A percentile compares a stretch with the other conserved stretches of the same genome.
These are phyloP conservation scores for Forbesichthys papilliferus DNA, from an alignment of 2,113 vertebrate species.

Conservation along the genomic window DNA sequence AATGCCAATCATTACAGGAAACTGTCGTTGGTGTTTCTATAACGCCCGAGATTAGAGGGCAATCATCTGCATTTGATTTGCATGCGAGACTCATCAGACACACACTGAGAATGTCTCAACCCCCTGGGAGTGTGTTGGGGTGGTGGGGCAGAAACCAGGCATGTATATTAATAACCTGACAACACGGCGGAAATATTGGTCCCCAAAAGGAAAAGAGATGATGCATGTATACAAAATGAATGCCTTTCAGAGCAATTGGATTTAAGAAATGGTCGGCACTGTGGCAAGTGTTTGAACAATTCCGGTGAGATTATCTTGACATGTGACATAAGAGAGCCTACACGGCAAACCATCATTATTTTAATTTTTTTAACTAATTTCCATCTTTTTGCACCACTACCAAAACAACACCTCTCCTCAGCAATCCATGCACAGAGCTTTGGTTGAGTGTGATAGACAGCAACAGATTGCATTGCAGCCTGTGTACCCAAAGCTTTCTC, in stretches of 20 bases:
- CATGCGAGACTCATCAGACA: conserved; percentile 16
- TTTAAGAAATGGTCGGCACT: no score
- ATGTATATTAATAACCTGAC: conserved; percentile 29
- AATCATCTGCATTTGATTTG: conserved; percentile 37
- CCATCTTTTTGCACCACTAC: conserved; percentile 19
- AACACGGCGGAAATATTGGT: conserved; percentile 7
- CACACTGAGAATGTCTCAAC: conserved; percentile 5
- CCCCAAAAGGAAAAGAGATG: not conserved
- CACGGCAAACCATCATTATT: not conserved
- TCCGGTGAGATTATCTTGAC: not conserved
- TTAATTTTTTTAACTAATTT: conserved; percentile 24
- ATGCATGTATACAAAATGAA: conserved; percentile 26
- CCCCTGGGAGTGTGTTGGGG: not conserved
- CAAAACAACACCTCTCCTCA: conserved; percentile 27
- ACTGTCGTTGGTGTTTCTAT: conserved; percentile 28
- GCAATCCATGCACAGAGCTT: conserved; percentile 15
- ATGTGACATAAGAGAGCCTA: conserved; percentile 15
- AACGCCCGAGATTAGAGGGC: conserved; percentile 24
- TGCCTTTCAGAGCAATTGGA: not conserved
- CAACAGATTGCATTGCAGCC: conserved; percentile 67
- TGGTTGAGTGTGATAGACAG: conserved; percentile 66
- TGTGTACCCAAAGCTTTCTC: conserved; percentile 52
- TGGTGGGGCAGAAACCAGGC: conserved; percentile 26
- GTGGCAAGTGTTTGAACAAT: not conserved
- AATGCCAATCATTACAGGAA: conserved; percentile 34